Base-by-base conservation (phyloP, 1,140 invertebrate genomes). In the Drosophila aff. region DNA sequence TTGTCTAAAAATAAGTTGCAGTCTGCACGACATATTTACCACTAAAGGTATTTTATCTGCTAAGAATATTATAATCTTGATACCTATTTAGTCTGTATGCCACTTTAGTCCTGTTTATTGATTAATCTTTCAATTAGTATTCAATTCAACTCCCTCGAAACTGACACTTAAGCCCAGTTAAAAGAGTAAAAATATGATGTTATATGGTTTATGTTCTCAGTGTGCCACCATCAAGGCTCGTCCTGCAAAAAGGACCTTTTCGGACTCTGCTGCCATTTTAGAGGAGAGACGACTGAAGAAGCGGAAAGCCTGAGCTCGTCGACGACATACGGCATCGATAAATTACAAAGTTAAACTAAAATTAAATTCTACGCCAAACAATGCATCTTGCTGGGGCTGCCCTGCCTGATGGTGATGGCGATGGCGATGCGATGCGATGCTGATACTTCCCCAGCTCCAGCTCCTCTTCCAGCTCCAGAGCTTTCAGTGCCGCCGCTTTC, bases 311-410 rank as follows among this genome's bases (percentile, higher is more conserved):
- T 72, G 58, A 79, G 76, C 76, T 79, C 58, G 77, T 65, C 59
- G 85, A 90, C 85, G 84, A 90, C 84, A 89, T 89, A 89, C 84
- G 86, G 85, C 86, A 90, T 90, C 85, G 79, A 90, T 90, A 90
- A 90, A 90, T 90, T 90, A 90, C 85, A 90, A 90, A 90, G 85
- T 90, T 91, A 90, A 90, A 90, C 85, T 90, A 90, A 90, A 90
- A 90, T 90, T 90, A 90, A 90, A 90, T 90, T 90, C 85, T 90
- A 90, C 85, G 86, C 85, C 85, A 90, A 90, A 90, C 85, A 90
- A 90, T 90, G 85, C 85, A 90, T 90, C 85, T 90, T 90, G 68
- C 82, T 76, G 44, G 52, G 50, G 66, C 44, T 66, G 41, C 43
- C 31, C 43, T 69, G 44, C 53, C 58, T 16, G 23, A 43, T 72